Percentiles rank a stretch among this genome's conserved stretches.
Conservation (phyloP, 1,140 invertebrate genomes). For the Mylabris phalerata region DNA sequence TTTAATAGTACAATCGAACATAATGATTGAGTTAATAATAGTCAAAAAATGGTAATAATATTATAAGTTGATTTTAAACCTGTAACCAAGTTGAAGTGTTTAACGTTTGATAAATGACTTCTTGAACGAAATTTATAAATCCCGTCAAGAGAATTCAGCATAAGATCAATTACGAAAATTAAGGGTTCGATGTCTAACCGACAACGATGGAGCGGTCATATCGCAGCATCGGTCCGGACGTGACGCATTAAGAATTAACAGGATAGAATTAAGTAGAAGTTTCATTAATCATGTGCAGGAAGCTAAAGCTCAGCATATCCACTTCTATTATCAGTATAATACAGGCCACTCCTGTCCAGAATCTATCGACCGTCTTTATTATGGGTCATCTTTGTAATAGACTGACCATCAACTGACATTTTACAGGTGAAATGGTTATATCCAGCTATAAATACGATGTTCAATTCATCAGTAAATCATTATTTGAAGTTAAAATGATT, state of each 20-base stretch:
- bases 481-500: conserved; percentile 77
- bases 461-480: conserved; percentile 60
- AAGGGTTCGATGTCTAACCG: conserved; percentile 13
- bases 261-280: conserved; percentile 31
- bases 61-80: no score
- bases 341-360: conserved; percentile 27
- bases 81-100: neutral
- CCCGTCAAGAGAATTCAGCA: conserved; percentile 20
- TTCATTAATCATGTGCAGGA: conserved; percentile 34
- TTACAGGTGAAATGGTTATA: conserved; percentile 74
- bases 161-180: conserved; percentile 22
- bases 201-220: conserved; percentile 14
- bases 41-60: no score
- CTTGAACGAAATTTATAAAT: conserved; percentile 23
- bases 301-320: conserved; percentile 19
- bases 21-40: no score
- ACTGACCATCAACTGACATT: conserved; percentile 18
- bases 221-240: conserved; percentile 20
- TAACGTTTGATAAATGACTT: conserved; percentile 13
- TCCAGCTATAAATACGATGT: conserved; percentile 74
- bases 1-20: no score
- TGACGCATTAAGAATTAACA: conserved; percentile 34
- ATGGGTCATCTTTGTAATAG: conserved; percentile 16
- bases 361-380: conserved; percentile 25
- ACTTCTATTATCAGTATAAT: conserved; percentile 21